Evolutionary conservation across 2,888 invertebrate genomes (phyloP), one percentile per base, ranked within the genome.

Genomic region (Acronicta alni): DNA sequence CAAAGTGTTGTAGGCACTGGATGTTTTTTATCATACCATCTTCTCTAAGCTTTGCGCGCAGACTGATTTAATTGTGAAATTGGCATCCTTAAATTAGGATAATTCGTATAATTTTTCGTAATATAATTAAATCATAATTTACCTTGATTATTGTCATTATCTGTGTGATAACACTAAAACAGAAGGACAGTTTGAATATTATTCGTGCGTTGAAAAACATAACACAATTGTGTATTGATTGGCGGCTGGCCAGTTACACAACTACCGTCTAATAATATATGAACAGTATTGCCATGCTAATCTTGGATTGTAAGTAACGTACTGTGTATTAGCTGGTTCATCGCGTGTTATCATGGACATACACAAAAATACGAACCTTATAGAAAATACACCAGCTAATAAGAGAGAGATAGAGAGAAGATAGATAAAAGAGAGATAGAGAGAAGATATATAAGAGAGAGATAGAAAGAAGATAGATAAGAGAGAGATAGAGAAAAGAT

Each of bases 201-300:
- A 67, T 59, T 57, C 30, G 23, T 30, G 43, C 39, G 62, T 41
- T 70, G 62, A 58, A 76, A 65, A 73, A 60, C 61, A 63, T 45
- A 68, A 65, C 43, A 75, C 78, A 77, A 75, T 77, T 41, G 51
- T 53, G 56, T 75, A 75, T 75, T 61, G 75, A 75, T 77, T 75
- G 75, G 75, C 75, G 10, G 7, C 41, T 9, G 7, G 75, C 75
- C 75, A 75, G 72, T 71, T 12, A 30, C 32, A 23, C n/a, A 39
- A 39, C 67, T 49, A 45, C 1, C 14, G 57, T 67, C 75, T 75
- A 75, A 71, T 70, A 74, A 71, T 75, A 72, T 60, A 65, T 62
- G 67, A 45, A 74, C 70, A 60, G 63, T 42, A 70, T 55, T 59
- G 52, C 64, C 35, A 60, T 39, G 60, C 71, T 77, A 75, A 75